phyloP scores from a whole-genome alignment of 2,888 invertebrate genomes.

The Polyommatus iphigenia region DNA sequence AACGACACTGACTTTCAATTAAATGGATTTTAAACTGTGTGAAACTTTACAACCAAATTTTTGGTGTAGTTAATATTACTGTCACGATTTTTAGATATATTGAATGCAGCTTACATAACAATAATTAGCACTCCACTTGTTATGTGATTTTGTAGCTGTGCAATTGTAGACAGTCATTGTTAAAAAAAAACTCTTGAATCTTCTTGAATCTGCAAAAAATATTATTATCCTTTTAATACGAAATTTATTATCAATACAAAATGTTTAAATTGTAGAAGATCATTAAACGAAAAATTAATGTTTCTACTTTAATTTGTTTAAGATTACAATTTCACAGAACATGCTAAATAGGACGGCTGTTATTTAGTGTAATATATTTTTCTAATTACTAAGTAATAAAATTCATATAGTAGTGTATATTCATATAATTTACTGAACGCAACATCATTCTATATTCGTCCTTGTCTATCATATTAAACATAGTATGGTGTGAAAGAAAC shows the following conservation, averaged over 20 bases:
- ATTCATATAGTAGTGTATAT: neutral
- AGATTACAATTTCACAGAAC: too few species aligned
- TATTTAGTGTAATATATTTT: neutral
- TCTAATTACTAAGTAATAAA: neutral
- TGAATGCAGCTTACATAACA: neutral
- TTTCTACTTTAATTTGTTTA: too few species aligned
- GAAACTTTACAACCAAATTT: neutral
- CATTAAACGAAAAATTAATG: too few species aligned
- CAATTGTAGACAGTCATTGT: too few species aligned
- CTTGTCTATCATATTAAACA: conserved; percentile 18
- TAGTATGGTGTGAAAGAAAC: conserved; percentile 36
- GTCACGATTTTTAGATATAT: neutral
- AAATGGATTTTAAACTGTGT: neutral
- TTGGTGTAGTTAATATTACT: neutral
- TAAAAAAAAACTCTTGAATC: too few species aligned
- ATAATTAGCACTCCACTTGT: neutral
- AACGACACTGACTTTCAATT: conserved; percentile 17
- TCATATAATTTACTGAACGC: neutral
- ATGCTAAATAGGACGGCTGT: neutral
- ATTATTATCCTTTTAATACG: too few species aligned
- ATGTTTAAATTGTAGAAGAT: too few species aligned
- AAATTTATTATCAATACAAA: too few species aligned
- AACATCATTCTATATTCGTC: neutral
- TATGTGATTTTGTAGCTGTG: too few species aligned
- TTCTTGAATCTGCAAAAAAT: too few species aligned